Evolutionary conservation across 2,797 vertebrate species (phyloP), one percentile per base, ranked within the genome.

Genomic region (Enteromius paludinosus): DNA sequence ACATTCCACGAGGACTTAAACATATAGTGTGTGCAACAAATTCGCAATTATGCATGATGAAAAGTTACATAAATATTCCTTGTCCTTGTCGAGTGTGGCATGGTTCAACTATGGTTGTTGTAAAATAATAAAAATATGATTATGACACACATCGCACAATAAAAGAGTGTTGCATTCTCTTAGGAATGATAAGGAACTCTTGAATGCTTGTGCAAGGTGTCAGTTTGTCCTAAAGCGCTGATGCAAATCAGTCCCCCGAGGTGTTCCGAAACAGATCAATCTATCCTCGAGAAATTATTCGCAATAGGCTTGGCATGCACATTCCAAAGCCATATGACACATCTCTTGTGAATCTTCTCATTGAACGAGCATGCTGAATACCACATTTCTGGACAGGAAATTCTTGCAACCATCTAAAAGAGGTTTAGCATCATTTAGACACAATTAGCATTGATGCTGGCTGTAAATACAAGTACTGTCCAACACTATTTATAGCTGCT

Each of bases 1-100:
- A 88, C 90, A 92, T 94, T 94, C 92, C 92, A 92, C 68, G 86
- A 90, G 79, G 87, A 88, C 90, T 90, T 76, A 66, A 75, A 38
- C 84, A 69, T 73, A 73, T 33, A 73, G 45, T 3, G 17, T 61
- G 65, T 35, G 41, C 8, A 76, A 91, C 90, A 88, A 90, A 91
- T 91, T 91, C 83, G 83, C 78, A 77, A 62, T 56, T 38, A 17
- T 30, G 15, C 23, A 30, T 56, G 33, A 79, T 71, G 18, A 23
- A 69, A 69, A 33, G 35, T 35, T 69, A 56, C 30, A 68, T 18
- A 68, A 43, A 69, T 59, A 82, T 18, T 45, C n/a, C 12, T 43
- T 17, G 38, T 70, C 49, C 23, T 61, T 75, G 49, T 54, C 0
- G 10, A 25, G 49, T 38, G 38, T 62, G 25, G 25, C 28, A 49